These are phyloP conservation scores for Drosophila guanche DNA, from an alignment of 1,140 invertebrate genomes.

Conservation along the genomic window DNA sequence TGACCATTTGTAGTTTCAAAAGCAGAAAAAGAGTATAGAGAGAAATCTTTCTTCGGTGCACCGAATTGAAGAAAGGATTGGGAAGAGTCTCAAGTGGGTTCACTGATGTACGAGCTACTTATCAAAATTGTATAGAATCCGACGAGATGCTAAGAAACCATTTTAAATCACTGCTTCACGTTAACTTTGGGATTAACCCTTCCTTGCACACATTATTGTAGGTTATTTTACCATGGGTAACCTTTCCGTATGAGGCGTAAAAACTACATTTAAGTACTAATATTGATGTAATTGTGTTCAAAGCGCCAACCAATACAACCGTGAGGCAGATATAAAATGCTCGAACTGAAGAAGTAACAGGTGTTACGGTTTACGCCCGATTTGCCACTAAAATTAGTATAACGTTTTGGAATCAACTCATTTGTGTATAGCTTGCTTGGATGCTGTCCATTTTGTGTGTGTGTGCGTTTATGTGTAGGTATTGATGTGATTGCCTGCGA, in stretches of 20 bases:
- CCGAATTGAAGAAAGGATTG: background rate
- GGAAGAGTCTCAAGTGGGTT: too few species aligned
- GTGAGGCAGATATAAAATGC: constrained; percentile 34
- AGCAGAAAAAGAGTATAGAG: background rate
- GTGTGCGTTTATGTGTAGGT: constrained; percentile 37
- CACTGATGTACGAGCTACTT: too few species aligned
- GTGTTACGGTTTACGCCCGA: constrained; percentile 54
- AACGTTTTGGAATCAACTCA: constrained; percentile 57
- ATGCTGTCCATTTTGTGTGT: constrained; percentile 40
- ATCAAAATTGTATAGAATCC: background rate
- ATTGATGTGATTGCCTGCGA: constrained; percentile 26
- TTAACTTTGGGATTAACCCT: background rate
- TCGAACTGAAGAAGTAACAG: constrained; percentile 48
- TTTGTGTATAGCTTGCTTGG: constrained; percentile 38
- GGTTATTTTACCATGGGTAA: too few species aligned
- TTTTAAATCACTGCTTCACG: background rate
- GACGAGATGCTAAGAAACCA: too few species aligned
- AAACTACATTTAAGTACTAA: constrained; percentile 27
- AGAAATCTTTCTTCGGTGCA: background rate
- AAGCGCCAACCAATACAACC: constrained; percentile 46
- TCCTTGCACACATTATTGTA: too few species aligned
- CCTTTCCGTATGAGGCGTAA: background rate
- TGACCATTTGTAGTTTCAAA: background rate
- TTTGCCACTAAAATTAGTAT: constrained; percentile 71
- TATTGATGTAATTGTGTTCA: constrained; percentile 32